Evolutionary conservation across 2,113 vertebrate species (phyloP), one percentile per base, ranked within the genome.

Genomic region (Phyllostomus discolor): DNA sequence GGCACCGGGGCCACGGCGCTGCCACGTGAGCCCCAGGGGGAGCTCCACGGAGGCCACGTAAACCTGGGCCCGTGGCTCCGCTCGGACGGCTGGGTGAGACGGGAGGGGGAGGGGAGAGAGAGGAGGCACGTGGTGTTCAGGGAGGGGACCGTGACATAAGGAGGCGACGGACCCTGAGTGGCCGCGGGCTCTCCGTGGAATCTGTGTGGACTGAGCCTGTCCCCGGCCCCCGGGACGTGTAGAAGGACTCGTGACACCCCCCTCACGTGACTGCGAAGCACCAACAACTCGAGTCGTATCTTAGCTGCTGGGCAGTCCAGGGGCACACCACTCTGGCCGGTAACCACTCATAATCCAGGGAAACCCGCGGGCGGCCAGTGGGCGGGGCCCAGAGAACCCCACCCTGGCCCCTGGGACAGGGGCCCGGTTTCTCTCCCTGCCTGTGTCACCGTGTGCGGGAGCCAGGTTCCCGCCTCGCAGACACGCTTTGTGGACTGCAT

Each of bases 1-100:
- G 4, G 28, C 6, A 0, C 54, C 0, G 0, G 9, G 33, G 31
- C 48, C 12, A 20, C 6, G 4, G 8, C 46, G 5, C 28, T 1
- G 10, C 82, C 24, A 59, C 20, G 15, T 16, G 14, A n/a, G 31
- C 14, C 26, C 66, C n/a, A 35, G 16, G 16, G 7, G 66, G 66
- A 69, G 35, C 35, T 4, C 19, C 67, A 38, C 10, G 20, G 35
- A 20, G 35, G n/a, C n/a, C 4, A 38, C 35, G 2, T 1, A 19
- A 20, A 43, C 70, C 41, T 8, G 41, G 38, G 41, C n/a, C n/a
- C 31, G 16, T 19, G 1, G 14, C 6, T 69, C 79, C 3, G 0
- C 7, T 10, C 10, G 3, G 41, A 4, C 0, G 4, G 11, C n/a
- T 28, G 46, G 15, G 14, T 3, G 14, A 16, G n/a, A 22, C 7